These are phyloP conservation scores for Phenganax marumi DNA, from an alignment of 92 coral and sea anemone genomes.

Conservation along the genomic window DNA sequence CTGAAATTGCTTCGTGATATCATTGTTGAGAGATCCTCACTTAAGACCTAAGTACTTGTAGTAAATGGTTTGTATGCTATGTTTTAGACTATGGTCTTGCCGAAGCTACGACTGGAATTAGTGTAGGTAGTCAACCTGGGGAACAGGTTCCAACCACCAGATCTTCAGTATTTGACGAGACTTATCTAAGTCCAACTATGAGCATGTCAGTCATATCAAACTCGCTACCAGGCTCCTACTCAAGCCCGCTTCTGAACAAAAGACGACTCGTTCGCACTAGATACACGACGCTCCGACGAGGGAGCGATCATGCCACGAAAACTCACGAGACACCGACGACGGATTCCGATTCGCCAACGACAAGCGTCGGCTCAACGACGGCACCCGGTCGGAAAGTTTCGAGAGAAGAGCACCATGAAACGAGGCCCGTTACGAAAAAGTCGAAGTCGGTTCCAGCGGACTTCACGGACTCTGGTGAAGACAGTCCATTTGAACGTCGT, in stretches of 20 bases:
- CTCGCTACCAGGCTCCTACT: slow-evolving; percentile 13
- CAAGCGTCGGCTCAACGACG: slow-evolving; percentile 15
- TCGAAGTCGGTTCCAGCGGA: slow-evolving; percentile 23
- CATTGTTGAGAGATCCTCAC: neutral
- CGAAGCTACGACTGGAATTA: slow-evolving; percentile 95
- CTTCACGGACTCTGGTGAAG: slow-evolving; percentile 4
- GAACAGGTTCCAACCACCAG: slow-evolving; percentile 79
- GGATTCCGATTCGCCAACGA: slow-evolving; percentile 12
- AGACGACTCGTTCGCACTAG: slow-evolving; percentile 27
- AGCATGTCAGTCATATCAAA: slow-evolving; percentile 30
- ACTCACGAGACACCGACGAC: neutral
- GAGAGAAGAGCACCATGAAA: neutral
- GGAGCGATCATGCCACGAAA: neutral
- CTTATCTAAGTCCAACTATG: slow-evolving; percentile 32
- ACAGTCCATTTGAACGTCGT: slow-evolving; percentile 19
- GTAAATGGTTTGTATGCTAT: neutral
- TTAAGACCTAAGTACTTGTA: neutral
- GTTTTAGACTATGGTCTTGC: slow-evolving; percentile 89
- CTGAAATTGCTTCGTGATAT: no score
- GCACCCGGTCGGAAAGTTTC: neutral
- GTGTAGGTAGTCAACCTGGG: slow-evolving; percentile 97
- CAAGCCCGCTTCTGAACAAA: slow-evolving; percentile 30
- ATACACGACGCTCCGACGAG: neutral
- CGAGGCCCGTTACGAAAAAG: neutral
- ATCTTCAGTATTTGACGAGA: slow-evolving; percentile 48